Evolutionary conservation across 2,113 vertebrate species (phyloP).

Genomic region (Brachyhypopomus occidentalis): DNA sequence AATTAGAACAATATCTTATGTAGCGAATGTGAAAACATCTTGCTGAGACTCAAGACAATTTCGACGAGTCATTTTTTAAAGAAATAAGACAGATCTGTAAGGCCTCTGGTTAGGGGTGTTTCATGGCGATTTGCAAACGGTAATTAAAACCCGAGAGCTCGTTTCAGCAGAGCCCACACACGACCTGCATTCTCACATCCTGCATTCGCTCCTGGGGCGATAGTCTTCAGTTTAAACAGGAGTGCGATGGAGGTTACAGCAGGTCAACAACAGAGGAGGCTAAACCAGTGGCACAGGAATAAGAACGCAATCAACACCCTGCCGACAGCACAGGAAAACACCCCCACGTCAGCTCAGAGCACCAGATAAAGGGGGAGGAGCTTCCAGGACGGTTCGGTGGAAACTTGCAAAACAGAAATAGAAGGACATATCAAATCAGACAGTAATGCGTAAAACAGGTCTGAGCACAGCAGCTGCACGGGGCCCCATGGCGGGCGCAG

Average conservation of each 20-base stretch:
- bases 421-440: not conserved
- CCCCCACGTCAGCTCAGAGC: no score
- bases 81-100: conserved; percentile 60
- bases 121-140: conserved; percentile 31
- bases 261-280: conserved; percentile 33
- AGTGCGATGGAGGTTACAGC: conserved; percentile 34
- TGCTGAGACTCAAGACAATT: conserved; percentile 11
- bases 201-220: not conserved
- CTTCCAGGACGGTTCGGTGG: no score
- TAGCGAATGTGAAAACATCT: not conserved
- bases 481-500: no score
- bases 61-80: conserved; percentile 5
- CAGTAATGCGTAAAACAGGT: not conserved
- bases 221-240: no score
- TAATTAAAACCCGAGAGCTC: conserved; percentile 48
- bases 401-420: not conserved
- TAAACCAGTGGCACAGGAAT: conserved; percentile 21
- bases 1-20: not conserved
- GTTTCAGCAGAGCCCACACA: no score
- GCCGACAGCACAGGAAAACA: no score
- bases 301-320: no score
- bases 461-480: no score
- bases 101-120: conserved; percentile 22
- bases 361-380: no score
- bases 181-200: not conserved